phyloP scores from a whole-genome alignment of 2,888 invertebrate genomes.

The Drosophila formosana region DNA sequence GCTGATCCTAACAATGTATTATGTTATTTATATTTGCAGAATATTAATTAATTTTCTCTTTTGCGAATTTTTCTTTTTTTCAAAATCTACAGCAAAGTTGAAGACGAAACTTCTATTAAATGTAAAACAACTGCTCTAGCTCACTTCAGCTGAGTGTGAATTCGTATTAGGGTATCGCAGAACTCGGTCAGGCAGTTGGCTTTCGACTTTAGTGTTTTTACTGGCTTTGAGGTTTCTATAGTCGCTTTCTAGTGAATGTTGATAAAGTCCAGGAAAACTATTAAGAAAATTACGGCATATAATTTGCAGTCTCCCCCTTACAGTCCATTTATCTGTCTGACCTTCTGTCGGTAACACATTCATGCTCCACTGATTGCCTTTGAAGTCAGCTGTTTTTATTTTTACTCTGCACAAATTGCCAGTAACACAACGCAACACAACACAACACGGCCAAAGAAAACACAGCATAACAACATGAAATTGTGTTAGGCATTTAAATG shows the following conservation, averaged over 20 bases:
- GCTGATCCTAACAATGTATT: no score
- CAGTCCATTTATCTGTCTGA: not conserved
- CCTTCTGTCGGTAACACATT: constrained; percentile 25
- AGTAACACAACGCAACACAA: constrained; percentile 2
- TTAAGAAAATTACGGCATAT: constrained; percentile 71
- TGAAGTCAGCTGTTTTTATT: constrained; percentile 44
- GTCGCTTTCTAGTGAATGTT: not conserved
- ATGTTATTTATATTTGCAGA: no score
- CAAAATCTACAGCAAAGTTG: no score
- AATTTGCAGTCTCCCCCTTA: constrained; percentile 38
- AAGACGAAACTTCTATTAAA: no score
- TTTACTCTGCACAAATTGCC: constrained; percentile 14
- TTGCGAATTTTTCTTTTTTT: no score
- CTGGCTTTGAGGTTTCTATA: not conserved
- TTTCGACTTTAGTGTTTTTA: not conserved
- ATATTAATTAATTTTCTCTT: no score
- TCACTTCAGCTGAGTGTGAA: not conserved
- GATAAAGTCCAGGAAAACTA: constrained; percentile 58
- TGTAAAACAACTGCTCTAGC: no score
- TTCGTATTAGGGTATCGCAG: not conserved
- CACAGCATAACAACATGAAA: constrained; percentile 17
- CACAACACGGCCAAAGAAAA: not conserved
- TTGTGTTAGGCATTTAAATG: constrained; percentile 61
- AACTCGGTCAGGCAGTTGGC: not conserved
- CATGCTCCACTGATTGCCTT: constrained; percentile 48